A percentile compares a stretch with the other conserved stretches of the same genome.
Conservation (phyloP, 2,113 vertebrate genomes). For the Gallinago jamesoni region DNA sequence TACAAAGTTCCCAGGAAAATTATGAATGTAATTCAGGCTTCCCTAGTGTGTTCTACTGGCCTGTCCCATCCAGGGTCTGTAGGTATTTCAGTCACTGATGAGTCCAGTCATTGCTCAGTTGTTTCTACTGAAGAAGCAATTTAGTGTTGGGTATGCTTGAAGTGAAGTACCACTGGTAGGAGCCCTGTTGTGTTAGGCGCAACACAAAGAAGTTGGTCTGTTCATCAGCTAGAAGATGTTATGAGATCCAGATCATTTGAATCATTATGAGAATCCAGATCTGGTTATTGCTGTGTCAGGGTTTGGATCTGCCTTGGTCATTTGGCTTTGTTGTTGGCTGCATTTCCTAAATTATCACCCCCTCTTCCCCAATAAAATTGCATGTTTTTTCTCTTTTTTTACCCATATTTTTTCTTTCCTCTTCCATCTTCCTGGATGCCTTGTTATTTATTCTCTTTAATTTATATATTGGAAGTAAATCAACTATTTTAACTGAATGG, state of each 20-base stretch:
- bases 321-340: not conserved
- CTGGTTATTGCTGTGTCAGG: not conserved
- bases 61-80: not conserved
- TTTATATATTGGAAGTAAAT: not conserved
- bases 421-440: not conserved
- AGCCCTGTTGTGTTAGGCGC: not conserved
- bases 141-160: not conserved
- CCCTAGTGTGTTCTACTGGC: not conserved
- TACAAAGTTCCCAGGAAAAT: not conserved
- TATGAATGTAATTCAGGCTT: not conserved
- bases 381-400: not conserved
- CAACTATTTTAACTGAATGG: not conserved
- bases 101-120: not conserved
- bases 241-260: not conserved
- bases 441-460: not conserved
- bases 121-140: not conserved
- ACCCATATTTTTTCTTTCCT: not conserved
- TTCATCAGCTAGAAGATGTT: not conserved
- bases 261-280: no score
- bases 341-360: not conserved
- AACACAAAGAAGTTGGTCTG: not conserved
- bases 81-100: not conserved
- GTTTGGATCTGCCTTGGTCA: not conserved
- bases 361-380: not conserved
- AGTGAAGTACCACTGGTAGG: accelerated